Percentiles rank a stretch among this genome's conserved stretches.
phyloP scores from a whole-genome alignment of 2,113 vertebrate species.

The Labeo catla region DNA sequence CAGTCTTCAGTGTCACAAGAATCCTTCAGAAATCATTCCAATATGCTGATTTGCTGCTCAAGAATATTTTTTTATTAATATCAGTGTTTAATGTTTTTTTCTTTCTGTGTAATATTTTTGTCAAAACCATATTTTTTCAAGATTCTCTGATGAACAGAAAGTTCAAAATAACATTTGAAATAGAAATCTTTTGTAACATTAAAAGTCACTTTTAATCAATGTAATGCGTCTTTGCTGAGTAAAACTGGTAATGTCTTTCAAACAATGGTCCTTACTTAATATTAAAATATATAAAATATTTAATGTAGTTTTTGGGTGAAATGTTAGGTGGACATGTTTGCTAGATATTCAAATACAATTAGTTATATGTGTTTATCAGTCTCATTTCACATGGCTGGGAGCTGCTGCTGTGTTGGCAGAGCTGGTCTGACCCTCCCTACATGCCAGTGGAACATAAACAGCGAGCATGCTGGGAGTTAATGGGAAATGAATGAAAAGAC shows the following conservation, averaged over 20 bases:
- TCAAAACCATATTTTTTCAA: too few species aligned
- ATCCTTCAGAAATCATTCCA: not conserved
- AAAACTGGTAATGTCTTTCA: too few species aligned
- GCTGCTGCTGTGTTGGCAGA: not conserved
- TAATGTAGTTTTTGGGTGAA: not conserved
- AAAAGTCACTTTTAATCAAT: too few species aligned
- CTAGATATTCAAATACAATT: not conserved
- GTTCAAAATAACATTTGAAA: too few species aligned
- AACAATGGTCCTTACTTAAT: not conserved
- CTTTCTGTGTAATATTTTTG: too few species aligned
- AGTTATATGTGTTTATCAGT: conserved; percentile 51
- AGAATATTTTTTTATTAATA: not conserved
- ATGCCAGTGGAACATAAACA: conserved; percentile 44
- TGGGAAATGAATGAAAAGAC: conserved; percentile 46
- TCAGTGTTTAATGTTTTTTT: not conserved
- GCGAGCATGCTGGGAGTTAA: conserved; percentile 51
- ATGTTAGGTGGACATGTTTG: not conserved
- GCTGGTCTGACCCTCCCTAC: conserved; percentile 26
- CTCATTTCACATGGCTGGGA: conserved; percentile 2
- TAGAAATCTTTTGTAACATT: too few species aligned
- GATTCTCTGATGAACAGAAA: too few species aligned
- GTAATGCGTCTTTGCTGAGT: too few species aligned
- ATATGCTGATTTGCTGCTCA: not conserved
- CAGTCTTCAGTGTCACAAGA: not conserved
- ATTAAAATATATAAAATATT: not conserved